Percentiles rank a stretch among this genome's conserved stretches.
phyloP scores from a whole-genome alignment of 1,140 invertebrate species.

The Pemphigus obesinymphae region DNA sequence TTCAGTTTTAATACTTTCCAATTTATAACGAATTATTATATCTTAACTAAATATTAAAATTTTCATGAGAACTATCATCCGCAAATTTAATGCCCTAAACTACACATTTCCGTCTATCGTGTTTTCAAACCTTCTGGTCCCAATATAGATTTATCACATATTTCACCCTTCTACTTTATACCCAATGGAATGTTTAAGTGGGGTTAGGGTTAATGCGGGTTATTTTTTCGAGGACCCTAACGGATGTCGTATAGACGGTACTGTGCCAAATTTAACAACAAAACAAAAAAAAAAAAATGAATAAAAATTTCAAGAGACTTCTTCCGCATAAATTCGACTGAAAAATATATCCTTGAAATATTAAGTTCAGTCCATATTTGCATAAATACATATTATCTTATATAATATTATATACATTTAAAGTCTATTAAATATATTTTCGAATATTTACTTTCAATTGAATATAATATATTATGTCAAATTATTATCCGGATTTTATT shows the following conservation, averaged over 20 bases:
- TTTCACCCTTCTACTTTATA: background rate
- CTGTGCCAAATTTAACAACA: conserved; percentile 8
- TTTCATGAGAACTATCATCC: too few relatives aligned
- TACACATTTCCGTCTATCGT: background rate
- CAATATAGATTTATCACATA: background rate
- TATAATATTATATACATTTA: too few relatives aligned
- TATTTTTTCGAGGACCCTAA: conserved; percentile 6
- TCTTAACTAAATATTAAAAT: too few relatives aligned
- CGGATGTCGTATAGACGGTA: background rate
- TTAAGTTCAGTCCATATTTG: background rate
- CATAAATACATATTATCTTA: background rate
- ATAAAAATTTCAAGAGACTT: background rate
- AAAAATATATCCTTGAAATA: background rate
- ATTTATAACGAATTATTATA: too few relatives aligned
- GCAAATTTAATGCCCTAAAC: too few relatives aligned
- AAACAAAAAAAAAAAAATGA: background rate
- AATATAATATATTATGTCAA: too few relatives aligned
- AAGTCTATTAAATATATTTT: too few relatives aligned
- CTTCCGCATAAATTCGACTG: background rate
- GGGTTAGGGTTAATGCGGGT: conserved; percentile 19
- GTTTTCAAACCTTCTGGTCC: background rate
- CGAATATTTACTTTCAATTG: too few relatives aligned
- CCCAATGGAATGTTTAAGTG: background rate
- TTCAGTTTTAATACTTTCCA: too few relatives aligned
- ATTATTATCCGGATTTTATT: too few relatives aligned